Base-by-base conservation (phyloP, 2,888 invertebrate species). In the Tiliacea citrago region DNA sequence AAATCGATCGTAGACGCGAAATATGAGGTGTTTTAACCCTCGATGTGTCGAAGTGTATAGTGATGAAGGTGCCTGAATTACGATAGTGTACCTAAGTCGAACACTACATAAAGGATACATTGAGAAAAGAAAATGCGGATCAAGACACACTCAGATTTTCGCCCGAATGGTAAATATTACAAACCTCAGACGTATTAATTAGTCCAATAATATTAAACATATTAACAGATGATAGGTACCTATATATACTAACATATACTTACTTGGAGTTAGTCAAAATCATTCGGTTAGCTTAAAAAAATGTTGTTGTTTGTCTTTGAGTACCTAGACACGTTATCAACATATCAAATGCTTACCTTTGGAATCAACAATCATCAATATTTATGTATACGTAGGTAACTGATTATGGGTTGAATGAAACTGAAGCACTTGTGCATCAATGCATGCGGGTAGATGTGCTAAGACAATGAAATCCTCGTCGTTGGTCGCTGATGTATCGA, bases 81-180 rank as follows among this genome's bases (percentile, higher is more conserved):
- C 91, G 90, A 91, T 92, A 94, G 94, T 95, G 95, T 91, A 92
- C 91, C 89, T 85, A 81, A 86, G 86, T 93, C 93, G 94, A 95
- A 95, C 94, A 92, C 91, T 95, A 79, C 94, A 92, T 91, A 95
- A 96, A 96, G 96, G 96, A 96, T 96, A 96, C 95, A 95, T 92
- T 95, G 95, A 91, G 95, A 96, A 96, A 93, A 91, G 96, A 96
- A 96, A 96, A 96, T 96, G 96, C 95, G 96, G 96, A 96, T 96
- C 96, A 96, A 96, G 93, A 89, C 93, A 70, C 90, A 90, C 88
- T 91, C 93, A 91, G 96, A 96, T 89, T 95, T 93, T 95, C 96
- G 96, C 93, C 95, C 96, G 92, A 96, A 96, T 96, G 96, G 96
- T 96, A 96, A 95, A 90, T 93, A 92, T 90, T 83, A 9, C 16